Evolutionary conservation across 1,140 invertebrate species (phyloP).

Genomic region (Probaryconus sp.): DNA sequence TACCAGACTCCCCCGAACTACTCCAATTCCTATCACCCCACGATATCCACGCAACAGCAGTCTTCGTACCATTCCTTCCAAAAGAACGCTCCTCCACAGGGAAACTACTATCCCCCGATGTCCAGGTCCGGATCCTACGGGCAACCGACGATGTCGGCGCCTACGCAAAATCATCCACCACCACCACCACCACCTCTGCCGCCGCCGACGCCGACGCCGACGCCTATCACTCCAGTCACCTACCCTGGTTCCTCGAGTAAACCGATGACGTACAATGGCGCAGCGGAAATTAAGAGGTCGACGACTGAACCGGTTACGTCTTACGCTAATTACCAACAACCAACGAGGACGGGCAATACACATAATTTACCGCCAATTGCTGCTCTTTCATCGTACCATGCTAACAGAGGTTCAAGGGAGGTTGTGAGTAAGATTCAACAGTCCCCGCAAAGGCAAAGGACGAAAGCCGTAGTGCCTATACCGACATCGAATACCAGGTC

Average conservation of each 20-base stretch:
- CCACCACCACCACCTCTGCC: too few relatives aligned
- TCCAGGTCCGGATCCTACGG: conserved; percentile 7
- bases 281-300: conserved; percentile 62
- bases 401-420: conserved; percentile 71
- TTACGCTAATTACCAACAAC: conserved; percentile 55
- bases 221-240: not conserved
- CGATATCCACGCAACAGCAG: conserved; percentile 54
- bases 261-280: conserved; percentile 66
- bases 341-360: conserved; percentile 67
- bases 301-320: conserved; percentile 37
- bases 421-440: conserved; percentile 62
- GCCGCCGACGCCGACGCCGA: conserved; percentile 11
- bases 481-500: conserved; percentile 38
- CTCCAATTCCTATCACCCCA: conserved; percentile 63
- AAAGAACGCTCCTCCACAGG: conserved; percentile 57
- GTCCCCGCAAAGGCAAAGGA: conserved; percentile 56
- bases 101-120: conserved; percentile 43
- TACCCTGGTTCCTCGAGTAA: conserved; percentile 59
- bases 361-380: conserved; percentile 79
- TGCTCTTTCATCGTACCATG: conserved; percentile 77
- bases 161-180: conserved; percentile 16
- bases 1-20: conserved; percentile 65
- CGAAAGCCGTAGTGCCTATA: conserved; percentile 44
- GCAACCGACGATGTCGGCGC: conserved; percentile 35
- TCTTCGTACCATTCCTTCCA: conserved; percentile 75